phyloP scores from a whole-genome alignment of 2,113 vertebrate species.

The Seriola rivoliana region DNA sequence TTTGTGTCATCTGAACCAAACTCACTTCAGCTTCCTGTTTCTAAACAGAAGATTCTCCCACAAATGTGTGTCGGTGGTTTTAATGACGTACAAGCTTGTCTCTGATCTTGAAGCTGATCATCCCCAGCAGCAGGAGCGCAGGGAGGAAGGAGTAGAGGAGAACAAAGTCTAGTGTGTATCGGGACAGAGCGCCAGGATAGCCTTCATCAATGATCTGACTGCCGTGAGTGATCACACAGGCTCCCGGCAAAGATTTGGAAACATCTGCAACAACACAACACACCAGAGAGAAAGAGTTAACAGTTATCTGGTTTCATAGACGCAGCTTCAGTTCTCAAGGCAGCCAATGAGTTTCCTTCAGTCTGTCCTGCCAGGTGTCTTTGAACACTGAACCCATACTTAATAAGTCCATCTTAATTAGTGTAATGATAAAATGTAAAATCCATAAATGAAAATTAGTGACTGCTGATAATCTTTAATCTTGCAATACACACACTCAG shows the following conservation, averaged over 20 bases:
- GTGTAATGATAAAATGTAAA: neutral
- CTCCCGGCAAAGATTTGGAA: conserved; percentile 56
- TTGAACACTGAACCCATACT: conserved; percentile 13
- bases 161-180: conserved; percentile 89
- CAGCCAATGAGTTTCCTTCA: neutral
- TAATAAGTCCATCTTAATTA: neutral
- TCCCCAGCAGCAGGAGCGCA: conserved; percentile 85
- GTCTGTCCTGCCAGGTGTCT: conserved; percentile 7
- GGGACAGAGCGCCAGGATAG: conserved; percentile 87
- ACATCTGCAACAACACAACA: conserved; percentile 56
- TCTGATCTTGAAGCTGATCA: conserved; percentile 91
- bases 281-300: neutral
- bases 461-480: neutral
- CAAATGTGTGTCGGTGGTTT: neutral
- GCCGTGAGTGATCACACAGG: conserved; percentile 85
- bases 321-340: neutral
- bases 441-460: neutral
- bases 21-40: neutral
- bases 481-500: neutral
- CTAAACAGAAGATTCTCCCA: neutral
- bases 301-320: neutral
- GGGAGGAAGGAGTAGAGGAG: conserved; percentile 93
- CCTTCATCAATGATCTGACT: conserved; percentile 86
- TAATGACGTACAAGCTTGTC: conserved; percentile 86
- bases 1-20: neutral